Conservation (phyloP, 35 echinoderm and acorn worm genomes). For the Apostichopus californicus region DNA sequence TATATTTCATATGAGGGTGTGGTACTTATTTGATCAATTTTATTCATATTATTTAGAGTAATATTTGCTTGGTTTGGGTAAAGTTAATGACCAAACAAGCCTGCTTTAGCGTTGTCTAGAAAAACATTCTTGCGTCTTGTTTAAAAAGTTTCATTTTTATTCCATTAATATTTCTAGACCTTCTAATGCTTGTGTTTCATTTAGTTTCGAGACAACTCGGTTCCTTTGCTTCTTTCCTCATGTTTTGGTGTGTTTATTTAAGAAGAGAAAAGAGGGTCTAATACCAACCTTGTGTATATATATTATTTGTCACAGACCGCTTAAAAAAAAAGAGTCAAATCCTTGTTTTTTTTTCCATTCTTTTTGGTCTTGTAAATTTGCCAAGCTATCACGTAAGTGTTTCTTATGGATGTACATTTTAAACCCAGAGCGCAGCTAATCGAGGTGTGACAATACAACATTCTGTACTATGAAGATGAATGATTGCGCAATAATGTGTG, state of each 20-base stretch:
- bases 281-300: background rate
- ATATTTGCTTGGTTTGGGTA: too few relatives aligned
- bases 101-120: too few relatives aligned
- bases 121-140: too few relatives aligned
- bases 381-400: conserved; percentile 39
- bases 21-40: too few relatives aligned
- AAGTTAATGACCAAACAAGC: too few relatives aligned
- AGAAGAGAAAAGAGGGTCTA: background rate
- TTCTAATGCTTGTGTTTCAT: too few relatives aligned
- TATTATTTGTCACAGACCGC: background rate
- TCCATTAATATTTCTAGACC: too few relatives aligned
- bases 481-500: conserved; percentile 43
- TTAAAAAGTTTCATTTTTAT: too few relatives aligned
- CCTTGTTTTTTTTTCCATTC: too few relatives aligned
- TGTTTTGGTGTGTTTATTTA: background rate
- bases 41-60: too few relatives aligned
- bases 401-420: conserved; percentile 36
- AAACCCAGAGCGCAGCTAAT: conserved; percentile 31
- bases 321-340: background rate
- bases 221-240: background rate
- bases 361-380: conserved; percentile 2
- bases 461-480: conserved; percentile 39
- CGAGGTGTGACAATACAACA: background rate
- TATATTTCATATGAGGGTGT: too few relatives aligned
- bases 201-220: background rate